Evolutionary conservation across 2,888 invertebrate genomes (phyloP).

Genomic region (Andrena hattorfiana): DNA sequence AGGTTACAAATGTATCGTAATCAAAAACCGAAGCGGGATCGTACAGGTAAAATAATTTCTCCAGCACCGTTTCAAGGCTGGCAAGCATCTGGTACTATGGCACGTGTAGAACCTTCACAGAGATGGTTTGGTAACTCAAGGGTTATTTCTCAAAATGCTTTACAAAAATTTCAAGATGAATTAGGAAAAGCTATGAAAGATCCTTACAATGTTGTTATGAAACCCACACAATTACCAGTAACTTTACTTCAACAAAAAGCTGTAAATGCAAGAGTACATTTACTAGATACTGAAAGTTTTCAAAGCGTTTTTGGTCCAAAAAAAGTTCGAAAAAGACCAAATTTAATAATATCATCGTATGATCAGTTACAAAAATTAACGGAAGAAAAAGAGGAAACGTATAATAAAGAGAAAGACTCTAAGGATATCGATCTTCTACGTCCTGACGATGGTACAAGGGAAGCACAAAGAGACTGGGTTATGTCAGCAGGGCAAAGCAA

Average conservation of each 20-base stretch:
- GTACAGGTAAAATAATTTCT: slow-evolving; percentile 94
- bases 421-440: slow-evolving; percentile 93
- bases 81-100: slow-evolving; percentile 94
- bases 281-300: slow-evolving; percentile 98
- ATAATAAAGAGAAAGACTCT: slow-evolving; percentile 90
- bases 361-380: slow-evolving; percentile 91
- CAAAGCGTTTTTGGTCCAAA: slow-evolving; percentile 98
- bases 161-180: slow-evolving; percentile 97
- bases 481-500: slow-evolving; percentile 98
- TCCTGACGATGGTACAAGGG: slow-evolving; percentile 92
- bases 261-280: slow-evolving; percentile 95
- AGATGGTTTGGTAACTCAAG: slow-evolving; percentile 99
- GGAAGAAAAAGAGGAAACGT: slow-evolving; percentile 90
- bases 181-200: slow-evolving; percentile 97
- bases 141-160: slow-evolving; percentile 96
- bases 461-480: slow-evolving; percentile 95
- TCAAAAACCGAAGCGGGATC: slow-evolving; percentile 97
- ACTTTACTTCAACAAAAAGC: slow-evolving; percentile 96
- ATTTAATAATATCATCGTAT: slow-evolving; percentile 90
- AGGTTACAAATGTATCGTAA: slow-evolving; percentile 99
- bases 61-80: slow-evolving; percentile 98
- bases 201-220: slow-evolving; percentile 99
- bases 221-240: slow-evolving; percentile 96
- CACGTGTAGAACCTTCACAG: slow-evolving; percentile 98
- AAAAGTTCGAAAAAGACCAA: slow-evolving; percentile 95